Conservation (phyloP, 1,140 invertebrate species). For the Heliconius himera region DNA sequence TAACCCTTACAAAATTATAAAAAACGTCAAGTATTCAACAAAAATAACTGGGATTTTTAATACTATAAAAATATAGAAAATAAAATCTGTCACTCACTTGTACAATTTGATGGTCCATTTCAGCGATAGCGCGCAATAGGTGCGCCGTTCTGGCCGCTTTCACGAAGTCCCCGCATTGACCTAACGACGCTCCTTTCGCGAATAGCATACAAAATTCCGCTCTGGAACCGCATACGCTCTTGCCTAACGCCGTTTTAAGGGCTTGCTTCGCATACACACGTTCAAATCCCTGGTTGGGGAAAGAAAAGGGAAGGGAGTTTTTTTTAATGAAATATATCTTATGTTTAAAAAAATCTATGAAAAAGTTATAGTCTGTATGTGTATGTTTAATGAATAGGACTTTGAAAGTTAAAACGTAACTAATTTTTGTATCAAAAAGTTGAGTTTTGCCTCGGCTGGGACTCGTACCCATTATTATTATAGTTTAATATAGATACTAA, state of each 20-base stretch:
- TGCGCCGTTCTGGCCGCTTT: constrained; percentile 64
- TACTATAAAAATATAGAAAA: background rate
- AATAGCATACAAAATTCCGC: constrained; percentile 72
- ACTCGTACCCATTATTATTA: too few species aligned
- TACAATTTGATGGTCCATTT: constrained; percentile 65
- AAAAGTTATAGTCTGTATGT: too few species aligned
- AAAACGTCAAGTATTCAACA: too few species aligned
- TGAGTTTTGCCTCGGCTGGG: too few species aligned
- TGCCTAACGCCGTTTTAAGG: constrained; percentile 58
- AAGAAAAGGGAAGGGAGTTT: background rate
- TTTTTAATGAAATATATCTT: too few species aligned
- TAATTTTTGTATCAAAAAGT: too few species aligned
- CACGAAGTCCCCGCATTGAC: constrained; percentile 61
- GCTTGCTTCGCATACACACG: constrained; percentile 57
- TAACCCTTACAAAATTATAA: too few species aligned
- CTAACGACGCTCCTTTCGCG: constrained; percentile 58
- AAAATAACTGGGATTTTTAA: background rate
- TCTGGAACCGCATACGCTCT: constrained; percentile 58
- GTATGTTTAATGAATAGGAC: too few species aligned
- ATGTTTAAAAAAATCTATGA: too few species aligned
- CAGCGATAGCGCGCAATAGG: constrained; percentile 59
- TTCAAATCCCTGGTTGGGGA: constrained; percentile 53
- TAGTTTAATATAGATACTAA: too few species aligned
- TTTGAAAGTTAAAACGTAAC: too few species aligned
- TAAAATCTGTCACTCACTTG: constrained; percentile 49